Evolutionary conservation across 2,888 invertebrate genomes (phyloP).

Genomic region (Agriopis leucophaearia): DNA sequence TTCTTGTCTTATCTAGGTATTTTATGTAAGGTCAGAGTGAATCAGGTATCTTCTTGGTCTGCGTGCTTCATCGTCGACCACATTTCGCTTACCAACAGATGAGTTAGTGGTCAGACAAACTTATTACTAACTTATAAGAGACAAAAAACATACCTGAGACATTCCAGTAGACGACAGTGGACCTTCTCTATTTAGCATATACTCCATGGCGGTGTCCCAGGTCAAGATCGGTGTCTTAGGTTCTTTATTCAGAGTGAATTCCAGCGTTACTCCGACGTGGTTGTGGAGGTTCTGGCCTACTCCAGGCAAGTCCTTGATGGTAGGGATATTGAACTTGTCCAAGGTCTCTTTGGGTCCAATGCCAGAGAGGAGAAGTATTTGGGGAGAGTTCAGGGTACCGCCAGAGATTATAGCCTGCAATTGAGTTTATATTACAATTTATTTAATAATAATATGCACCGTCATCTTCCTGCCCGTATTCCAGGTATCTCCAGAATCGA

Average conservation of each 20-base stretch:
- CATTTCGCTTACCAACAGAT: no score
- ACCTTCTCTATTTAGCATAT: conserved; percentile 86
- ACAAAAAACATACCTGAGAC: conserved; percentile 84
- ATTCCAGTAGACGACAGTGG: conserved; percentile 89
- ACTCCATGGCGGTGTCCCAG: conserved; percentile 88
- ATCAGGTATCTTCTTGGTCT: no score
- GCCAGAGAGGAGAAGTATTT: conserved; percentile 89
- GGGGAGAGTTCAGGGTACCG: conserved; percentile 89
- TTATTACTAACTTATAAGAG: no score
- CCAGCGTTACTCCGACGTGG: conserved; percentile 88
- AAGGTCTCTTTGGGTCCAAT: conserved; percentile 88
- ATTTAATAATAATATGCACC: no score
- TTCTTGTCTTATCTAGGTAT: no score
- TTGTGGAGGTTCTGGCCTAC: conserved; percentile 90
- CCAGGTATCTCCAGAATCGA: no score
- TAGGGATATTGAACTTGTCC: conserved; percentile 85
- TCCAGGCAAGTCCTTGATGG: conserved; percentile 88
- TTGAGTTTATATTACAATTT: neutral
- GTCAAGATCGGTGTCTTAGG: conserved; percentile 84
- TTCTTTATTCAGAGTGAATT: conserved; percentile 83
- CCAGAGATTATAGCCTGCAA: conserved; percentile 86
- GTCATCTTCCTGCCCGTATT: no score
- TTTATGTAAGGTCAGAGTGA: no score
- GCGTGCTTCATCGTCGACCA: no score
- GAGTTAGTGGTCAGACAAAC: no score